Evolutionary conservation across 1,140 invertebrate genomes (phyloP).

Genomic region (Pachyrhynchus sulphureomaculatus): DNA sequence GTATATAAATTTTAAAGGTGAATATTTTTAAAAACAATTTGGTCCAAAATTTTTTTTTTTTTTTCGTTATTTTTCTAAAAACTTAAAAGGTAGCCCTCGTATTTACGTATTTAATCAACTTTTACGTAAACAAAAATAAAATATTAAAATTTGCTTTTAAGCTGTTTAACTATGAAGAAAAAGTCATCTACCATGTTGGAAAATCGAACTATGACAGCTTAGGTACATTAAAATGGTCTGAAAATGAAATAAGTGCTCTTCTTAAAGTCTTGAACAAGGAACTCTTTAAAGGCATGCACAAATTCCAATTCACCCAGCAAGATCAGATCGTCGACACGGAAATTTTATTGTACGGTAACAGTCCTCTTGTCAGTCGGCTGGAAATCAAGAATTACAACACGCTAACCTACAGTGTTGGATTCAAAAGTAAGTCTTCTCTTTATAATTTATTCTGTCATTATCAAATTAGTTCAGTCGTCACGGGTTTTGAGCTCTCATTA

Average conservation of each 20-base stretch:
- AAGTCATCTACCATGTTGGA: slow-evolving; percentile 4
- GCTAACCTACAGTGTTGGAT: slow-evolving; percentile 55
- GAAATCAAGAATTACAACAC: slow-evolving; percentile 59
- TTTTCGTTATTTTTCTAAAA: too few relatives aligned
- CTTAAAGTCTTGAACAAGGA: slow-evolving; percentile 57
- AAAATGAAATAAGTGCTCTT: slow-evolving; percentile 51
- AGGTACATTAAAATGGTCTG: slow-evolving; percentile 52
- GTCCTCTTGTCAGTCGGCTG: slow-evolving; percentile 52
- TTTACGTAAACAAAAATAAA: too few relatives aligned
- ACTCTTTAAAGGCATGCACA: slow-evolving; percentile 55
- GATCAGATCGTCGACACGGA: slow-evolving; percentile 56
- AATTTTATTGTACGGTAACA: slow-evolving; percentile 54
- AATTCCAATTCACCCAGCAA: slow-evolving; percentile 53
- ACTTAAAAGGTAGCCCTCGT: too few relatives aligned
- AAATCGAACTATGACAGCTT: slow-evolving; percentile 45
- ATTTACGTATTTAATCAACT: too few relatives aligned
- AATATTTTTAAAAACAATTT: too few relatives aligned
- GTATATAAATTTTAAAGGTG: too few relatives aligned
- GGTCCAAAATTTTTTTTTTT: too few relatives aligned
- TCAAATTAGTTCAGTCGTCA: neutral
- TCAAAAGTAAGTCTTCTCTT: slow-evolving; percentile 53
- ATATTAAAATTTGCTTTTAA: slow-evolving; percentile 24
- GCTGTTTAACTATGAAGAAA: slow-evolving; percentile 11
- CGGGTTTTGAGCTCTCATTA: too few relatives aligned
- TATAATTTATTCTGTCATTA: too few relatives aligned